These are phyloP conservation scores for Apis dorsata DNA, from an alignment of 1,140 invertebrate genomes.

Conservation along the genomic window DNA sequence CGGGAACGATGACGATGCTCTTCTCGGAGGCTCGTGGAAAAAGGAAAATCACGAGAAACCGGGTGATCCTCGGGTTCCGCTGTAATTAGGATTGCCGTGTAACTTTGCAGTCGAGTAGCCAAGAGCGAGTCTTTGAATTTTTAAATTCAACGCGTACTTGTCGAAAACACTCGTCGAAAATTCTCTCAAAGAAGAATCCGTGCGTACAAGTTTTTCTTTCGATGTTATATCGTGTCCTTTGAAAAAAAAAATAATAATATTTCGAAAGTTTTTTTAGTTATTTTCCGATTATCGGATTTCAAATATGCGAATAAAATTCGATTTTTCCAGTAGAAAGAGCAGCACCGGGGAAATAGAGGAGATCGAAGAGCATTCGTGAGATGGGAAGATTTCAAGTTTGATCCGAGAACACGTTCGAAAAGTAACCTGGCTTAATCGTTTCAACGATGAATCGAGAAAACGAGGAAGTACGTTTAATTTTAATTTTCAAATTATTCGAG, in stretches of 20 bases:
- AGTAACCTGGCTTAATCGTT: conserved; percentile 12
- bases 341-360: background rate
- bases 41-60: background rate
- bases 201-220: background rate
- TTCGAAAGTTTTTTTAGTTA: background rate
- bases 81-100: background rate
- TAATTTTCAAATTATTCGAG: background rate
- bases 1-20: conserved; percentile 6
- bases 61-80: background rate
- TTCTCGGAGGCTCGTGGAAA: background rate
- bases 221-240: no score
- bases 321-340: conserved; percentile 26
- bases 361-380: conserved; percentile 12
- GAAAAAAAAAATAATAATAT: no score
- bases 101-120: background rate
- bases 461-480: conserved; percentile 72
- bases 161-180: background rate
- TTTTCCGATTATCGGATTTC: background rate
- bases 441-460: conserved; percentile 76
- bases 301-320: background rate
- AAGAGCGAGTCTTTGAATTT: background rate
- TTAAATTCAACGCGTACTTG: background rate
- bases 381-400: conserved; percentile 28
- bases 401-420: background rate
- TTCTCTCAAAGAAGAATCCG: background rate